phyloP scores from a whole-genome alignment of 1,140 invertebrate genomes.

The Cyrtorhinus lividipennis region DNA sequence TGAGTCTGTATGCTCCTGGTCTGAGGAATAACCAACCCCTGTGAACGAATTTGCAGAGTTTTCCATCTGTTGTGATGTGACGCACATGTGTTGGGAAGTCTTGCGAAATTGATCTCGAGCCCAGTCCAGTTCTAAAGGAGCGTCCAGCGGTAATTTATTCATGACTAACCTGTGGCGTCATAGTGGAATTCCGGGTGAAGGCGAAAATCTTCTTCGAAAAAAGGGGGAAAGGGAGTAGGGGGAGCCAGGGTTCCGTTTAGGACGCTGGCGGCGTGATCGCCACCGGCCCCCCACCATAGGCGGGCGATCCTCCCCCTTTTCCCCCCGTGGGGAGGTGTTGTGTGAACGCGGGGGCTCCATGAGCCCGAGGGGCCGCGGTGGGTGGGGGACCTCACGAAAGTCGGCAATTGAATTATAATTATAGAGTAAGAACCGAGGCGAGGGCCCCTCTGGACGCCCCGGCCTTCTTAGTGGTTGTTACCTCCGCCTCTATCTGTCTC shows the following conservation, averaged over 20 bases:
- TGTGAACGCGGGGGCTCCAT: neutral
- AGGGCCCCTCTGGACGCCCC: neutral
- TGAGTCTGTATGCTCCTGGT: too few species aligned
- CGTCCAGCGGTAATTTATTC: neutral
- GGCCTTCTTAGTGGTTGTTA: constrained; percentile 2
- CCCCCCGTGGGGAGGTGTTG: neutral
- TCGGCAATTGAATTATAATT: constrained; percentile 8
- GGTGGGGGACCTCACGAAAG: constrained; percentile 3
- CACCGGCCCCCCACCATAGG: neutral
- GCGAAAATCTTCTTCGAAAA: too few species aligned
- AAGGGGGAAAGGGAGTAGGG: neutral
- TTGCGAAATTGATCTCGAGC: too few species aligned
- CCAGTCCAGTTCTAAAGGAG: neutral
- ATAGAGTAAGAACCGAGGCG: neutral
- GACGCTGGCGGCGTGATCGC: neutral
- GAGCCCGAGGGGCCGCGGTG: neutral
- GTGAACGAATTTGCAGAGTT: too few species aligned
- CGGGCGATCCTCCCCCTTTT: neutral
- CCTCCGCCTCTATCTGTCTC: neutral
- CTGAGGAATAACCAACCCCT: too few species aligned
- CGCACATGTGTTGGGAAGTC: too few species aligned
- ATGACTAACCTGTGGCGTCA: neutral
- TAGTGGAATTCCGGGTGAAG: neutral
- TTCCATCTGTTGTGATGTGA: too few species aligned
- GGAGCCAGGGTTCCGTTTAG: neutral